phyloP scores from a whole-genome alignment of 2,113 vertebrate genomes.

The Gallinago paraguaiae region DNA sequence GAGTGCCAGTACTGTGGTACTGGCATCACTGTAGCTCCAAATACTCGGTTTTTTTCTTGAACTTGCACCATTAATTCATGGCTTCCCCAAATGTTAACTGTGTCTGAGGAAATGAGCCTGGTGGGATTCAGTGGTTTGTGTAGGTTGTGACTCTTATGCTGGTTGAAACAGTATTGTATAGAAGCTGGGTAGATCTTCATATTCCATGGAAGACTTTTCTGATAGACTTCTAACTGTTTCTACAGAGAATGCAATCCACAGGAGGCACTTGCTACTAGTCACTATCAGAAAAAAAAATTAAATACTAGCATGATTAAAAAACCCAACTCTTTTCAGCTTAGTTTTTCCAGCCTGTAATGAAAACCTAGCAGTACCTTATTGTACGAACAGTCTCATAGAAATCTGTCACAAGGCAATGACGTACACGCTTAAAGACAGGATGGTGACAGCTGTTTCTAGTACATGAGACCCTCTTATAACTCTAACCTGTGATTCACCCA shows the following conservation, averaged over 20 bases:
- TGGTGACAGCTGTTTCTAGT: background rate
- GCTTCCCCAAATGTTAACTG: background rate
- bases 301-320: background rate
- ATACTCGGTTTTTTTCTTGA: background rate
- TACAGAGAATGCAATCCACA: background rate
- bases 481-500: conserved; percentile 10
- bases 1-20: background rate
- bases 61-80: background rate
- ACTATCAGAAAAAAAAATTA: background rate
- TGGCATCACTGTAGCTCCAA: background rate
- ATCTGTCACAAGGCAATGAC: background rate
- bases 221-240: background rate
- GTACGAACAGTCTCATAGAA: background rate
- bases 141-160: background rate
- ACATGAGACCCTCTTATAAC: background rate
- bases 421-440: background rate
- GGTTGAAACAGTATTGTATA: background rate
- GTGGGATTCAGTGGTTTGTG: background rate
- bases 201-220: background rate
- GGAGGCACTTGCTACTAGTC: background rate
- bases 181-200: background rate
- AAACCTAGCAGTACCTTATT: background rate
- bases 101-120: background rate
- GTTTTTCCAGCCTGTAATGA: background rate
- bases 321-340: background rate